Evolutionary conservation across 2,113 vertebrate genomes (phyloP).

Genomic region (Oostethus manadensis): DNA sequence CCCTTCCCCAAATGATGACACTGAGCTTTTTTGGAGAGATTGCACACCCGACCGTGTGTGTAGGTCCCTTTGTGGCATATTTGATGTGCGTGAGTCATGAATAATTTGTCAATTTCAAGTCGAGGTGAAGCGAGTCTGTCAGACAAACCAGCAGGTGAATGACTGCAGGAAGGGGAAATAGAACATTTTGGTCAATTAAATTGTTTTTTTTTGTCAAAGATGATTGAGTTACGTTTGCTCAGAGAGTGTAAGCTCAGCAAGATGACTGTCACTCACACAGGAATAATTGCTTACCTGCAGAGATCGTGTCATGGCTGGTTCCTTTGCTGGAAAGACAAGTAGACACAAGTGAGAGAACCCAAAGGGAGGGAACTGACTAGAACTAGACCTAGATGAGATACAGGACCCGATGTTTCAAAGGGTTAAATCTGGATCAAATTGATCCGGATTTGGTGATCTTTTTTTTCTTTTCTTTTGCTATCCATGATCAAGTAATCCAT

Average conservation of each 20-base stretch:
- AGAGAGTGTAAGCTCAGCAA: neutral
- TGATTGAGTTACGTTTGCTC: slow-evolving; percentile 32
- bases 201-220: slow-evolving; percentile 47
- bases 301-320: too few species aligned
- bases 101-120: slow-evolving; percentile 45
- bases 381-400: too few species aligned
- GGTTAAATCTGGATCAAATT: too few species aligned
- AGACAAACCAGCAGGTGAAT: slow-evolving; percentile 69
- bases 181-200: slow-evolving; percentile 73
- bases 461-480: too few species aligned
- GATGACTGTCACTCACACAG: neutral
- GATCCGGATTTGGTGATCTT: too few species aligned
- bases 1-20: slow-evolving; percentile 8
- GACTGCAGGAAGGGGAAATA: slow-evolving; percentile 35
- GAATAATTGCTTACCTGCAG: neutral
- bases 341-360: neutral
- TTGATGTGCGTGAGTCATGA: slow-evolving; percentile 33
- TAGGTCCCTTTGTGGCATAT: slow-evolving; percentile 25
- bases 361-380: too few species aligned
- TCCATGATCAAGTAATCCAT: too few species aligned
- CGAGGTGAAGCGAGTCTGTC: slow-evolving; percentile 76
- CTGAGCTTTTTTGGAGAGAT: slow-evolving; percentile 4
- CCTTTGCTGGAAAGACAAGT: too few species aligned
- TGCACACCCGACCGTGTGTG: neutral
- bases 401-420: too few species aligned